Percentiles rank a stretch among this genome's conserved stretches.
phyloP scores from a whole-genome alignment of 2,888 invertebrate genomes.

The Xestia xanthographa region DNA sequence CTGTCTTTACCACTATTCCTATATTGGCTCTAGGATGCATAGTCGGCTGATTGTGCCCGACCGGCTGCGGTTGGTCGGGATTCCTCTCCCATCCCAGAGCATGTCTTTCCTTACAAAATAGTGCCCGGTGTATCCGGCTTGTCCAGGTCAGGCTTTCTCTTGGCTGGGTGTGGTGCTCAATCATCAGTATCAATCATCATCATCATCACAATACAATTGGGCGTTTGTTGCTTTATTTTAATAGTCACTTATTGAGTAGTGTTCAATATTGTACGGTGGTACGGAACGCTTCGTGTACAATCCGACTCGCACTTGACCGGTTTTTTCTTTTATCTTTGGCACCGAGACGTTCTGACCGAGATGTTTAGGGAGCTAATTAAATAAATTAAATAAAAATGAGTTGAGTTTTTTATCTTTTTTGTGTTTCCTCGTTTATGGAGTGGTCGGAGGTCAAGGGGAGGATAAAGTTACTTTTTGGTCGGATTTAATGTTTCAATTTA shows the following conservation, averaged over 20 bases:
- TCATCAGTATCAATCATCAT: too few species aligned
- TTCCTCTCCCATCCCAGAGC: too few species aligned
- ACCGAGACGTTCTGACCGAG: conserved; percentile 57
- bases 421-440: conserved; percentile 47
- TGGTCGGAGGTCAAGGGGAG: conserved; percentile 50
- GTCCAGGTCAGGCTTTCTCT: too few species aligned
- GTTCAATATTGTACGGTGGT: background rate
- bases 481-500: conserved; percentile 41
- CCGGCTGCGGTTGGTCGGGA: too few species aligned
- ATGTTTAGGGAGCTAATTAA: conserved; percentile 63
- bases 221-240: background rate
- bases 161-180: too few species aligned
- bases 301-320: background rate
- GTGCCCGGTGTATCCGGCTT: too few species aligned
- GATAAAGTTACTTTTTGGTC: conserved; percentile 45
- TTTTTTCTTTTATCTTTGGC: conserved; percentile 59
- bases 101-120: too few species aligned
- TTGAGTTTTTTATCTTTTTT: conserved; percentile 53
- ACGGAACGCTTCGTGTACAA: background rate
- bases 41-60: too few species aligned
- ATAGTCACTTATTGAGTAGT: background rate
- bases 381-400: conserved; percentile 64
- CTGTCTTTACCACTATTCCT: too few species aligned
- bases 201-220: too few species aligned
- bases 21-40: too few species aligned